Conservation (phyloP, 1,140 invertebrate genomes). For the Rhopalosiphum maidis region DNA sequence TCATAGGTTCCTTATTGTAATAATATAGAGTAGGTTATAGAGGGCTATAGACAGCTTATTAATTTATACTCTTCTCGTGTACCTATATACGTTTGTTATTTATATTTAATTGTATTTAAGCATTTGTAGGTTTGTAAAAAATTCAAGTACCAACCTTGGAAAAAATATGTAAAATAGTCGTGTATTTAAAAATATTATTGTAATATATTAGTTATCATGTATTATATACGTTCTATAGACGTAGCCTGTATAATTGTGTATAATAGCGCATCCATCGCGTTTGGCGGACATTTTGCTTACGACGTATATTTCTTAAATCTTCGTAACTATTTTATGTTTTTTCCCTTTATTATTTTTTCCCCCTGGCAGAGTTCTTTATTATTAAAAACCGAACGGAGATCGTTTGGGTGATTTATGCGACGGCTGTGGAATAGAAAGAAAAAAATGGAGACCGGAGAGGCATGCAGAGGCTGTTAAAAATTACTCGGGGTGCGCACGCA, state of each 20-base stretch:
- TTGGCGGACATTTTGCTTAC: constrained; percentile 30
- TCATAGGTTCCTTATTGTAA: no score
- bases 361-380: not conserved
- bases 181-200: not conserved
- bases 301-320: not conserved
- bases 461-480: constrained; percentile 10
- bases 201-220: not conserved
- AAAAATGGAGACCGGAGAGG: constrained; percentile 26
- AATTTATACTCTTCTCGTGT: no score
- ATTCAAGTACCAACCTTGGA: no score
- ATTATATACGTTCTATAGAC: not conserved
- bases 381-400: constrained; percentile 32
- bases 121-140: no score
- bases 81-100: no score
- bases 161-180: no score
- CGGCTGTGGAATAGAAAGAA: constrained; percentile 5
- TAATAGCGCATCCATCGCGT: not conserved
- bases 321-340: not conserved
- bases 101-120: no score
- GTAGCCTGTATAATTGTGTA: not conserved
- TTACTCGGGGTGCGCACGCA: not conserved
- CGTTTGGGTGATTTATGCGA: not conserved
- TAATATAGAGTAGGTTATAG: no score
- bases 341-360: not conserved
- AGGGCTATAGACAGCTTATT: no score